Conservation (phyloP, 2,113 vertebrate genomes). For the Miniopterus natalensis region DNA sequence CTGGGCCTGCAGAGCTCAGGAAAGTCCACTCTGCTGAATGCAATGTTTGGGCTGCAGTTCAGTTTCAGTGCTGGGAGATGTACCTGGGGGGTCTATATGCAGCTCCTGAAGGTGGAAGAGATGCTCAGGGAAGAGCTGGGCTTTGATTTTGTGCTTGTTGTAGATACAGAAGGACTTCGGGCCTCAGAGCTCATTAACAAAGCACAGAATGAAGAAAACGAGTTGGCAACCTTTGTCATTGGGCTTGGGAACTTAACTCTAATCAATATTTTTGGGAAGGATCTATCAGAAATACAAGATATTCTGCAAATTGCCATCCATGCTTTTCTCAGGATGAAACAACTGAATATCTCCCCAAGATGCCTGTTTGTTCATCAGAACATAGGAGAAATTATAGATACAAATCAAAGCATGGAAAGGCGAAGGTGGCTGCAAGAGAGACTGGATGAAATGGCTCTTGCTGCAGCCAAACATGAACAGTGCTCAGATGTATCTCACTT, state of each 20-base stretch:
- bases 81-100: constrained; percentile 90
- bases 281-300: constrained; percentile 87
- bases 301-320: constrained; percentile 85
- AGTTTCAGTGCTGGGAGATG: constrained; percentile 88
- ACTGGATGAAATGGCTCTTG: constrained; percentile 82
- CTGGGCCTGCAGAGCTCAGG: constrained; percentile 89
- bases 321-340: constrained; percentile 88
- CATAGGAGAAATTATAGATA: constrained; percentile 80
- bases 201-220: constrained; percentile 83
- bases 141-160: constrained; percentile 85
- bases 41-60: constrained; percentile 90
- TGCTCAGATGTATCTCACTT: constrained; percentile 73
- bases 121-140: constrained; percentile 64
- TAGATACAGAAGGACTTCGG: constrained; percentile 87
- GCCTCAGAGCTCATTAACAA: constrained; percentile 79
- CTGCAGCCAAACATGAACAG: constrained; percentile 83
- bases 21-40: constrained; percentile 90
- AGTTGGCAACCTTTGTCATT: constrained; percentile 88
- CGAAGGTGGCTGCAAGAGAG: constrained; percentile 79
- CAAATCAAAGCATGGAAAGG: constrained; percentile 85
- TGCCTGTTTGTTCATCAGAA: constrained; percentile 89
- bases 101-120: constrained; percentile 81
- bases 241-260: constrained; percentile 87
- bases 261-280: constrained; percentile 88
- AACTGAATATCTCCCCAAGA: constrained; percentile 82